These are phyloP conservation scores for Anolis sagrei DNA, from an alignment of 2,113 vertebrate species.

Conservation along the genomic window DNA sequence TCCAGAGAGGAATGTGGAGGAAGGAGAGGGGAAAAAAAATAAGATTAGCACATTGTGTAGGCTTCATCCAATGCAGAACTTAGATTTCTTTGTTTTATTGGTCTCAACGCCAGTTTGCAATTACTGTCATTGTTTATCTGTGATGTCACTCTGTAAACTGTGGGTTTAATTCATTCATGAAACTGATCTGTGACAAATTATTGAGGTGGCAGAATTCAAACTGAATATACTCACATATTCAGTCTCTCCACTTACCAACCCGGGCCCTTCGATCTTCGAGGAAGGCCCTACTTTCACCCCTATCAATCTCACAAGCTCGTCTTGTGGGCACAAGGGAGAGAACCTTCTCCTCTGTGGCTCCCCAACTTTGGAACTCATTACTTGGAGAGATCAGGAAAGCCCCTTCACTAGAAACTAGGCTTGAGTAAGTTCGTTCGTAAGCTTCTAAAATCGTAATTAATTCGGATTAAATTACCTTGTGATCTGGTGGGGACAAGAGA, in stretches of 20 bases:
- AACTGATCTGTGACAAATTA: neutral
- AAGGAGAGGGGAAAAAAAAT: conserved; percentile 1
- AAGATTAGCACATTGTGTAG: conserved; percentile 52
- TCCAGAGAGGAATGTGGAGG: conserved; percentile 61
- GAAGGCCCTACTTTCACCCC: too few species aligned
- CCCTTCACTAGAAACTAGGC: too few species aligned
- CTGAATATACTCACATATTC: neutral
- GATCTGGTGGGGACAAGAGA: too few species aligned
- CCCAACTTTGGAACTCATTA: too few species aligned
- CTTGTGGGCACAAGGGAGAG: too few species aligned
- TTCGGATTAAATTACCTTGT: too few species aligned
- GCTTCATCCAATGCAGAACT: conserved; percentile 36
- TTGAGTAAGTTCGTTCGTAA: too few species aligned
- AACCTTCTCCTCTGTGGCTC: too few species aligned
- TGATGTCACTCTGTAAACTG: conserved; percentile 49
- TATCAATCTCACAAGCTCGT: too few species aligned
- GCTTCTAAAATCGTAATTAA: too few species aligned
- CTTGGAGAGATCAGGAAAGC: too few species aligned
- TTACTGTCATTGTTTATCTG: conserved; percentile 53
- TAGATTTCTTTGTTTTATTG: conserved; percentile 50
- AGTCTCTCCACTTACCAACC: neutral
- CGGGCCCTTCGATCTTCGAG: too few species aligned
- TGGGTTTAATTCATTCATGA: neutral
- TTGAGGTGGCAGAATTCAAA: conserved; percentile 19
- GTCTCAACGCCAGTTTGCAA: conserved; percentile 39